A percentile compares a stretch with the other conserved stretches of the same genome.
Conservation (phyloP, 2,888 invertebrate species). For the Eristalis arbustorum region DNA sequence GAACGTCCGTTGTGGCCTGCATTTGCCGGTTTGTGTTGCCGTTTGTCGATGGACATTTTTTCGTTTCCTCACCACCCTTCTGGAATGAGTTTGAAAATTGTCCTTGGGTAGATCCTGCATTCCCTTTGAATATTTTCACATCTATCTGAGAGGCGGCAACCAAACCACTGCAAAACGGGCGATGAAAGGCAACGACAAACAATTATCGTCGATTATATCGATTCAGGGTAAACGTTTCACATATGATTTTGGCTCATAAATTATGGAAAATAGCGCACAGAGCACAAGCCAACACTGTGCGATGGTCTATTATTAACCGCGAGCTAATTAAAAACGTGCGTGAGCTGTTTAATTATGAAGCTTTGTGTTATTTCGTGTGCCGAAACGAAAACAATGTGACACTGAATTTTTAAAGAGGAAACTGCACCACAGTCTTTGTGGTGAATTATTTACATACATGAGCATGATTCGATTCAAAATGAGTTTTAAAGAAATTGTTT, state of each 20-base stretch:
- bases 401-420: conserved; percentile 4
- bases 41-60: conserved; percentile 2
- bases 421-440: neutral
- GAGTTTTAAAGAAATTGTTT: too few relatives aligned
- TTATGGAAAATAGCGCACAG: conserved; percentile 45
- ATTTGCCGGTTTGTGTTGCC: conserved; percentile 44
- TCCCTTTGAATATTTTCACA: conserved; percentile 20
- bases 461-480: neutral
- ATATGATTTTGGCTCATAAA: conserved; percentile 41
- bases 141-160: neutral
- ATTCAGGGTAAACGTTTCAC: neutral
- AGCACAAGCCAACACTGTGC: neutral
- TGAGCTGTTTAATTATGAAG: conserved; percentile 37
- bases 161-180: conserved; percentile 7
- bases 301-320: neutral
- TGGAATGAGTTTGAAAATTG: neutral
- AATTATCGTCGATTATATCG: conserved; percentile 29
- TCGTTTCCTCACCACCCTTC: neutral
- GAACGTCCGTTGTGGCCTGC: conserved; percentile 56
- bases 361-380: neutral
- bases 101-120: conserved; percentile 48
- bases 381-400: neutral
- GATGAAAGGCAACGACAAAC: conserved; percentile 25
- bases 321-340: conserved; percentile 27
- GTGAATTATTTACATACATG: neutral